Conservation (phyloP, 2,888 invertebrate species). For the Acanthosepion esculentum region DNA sequence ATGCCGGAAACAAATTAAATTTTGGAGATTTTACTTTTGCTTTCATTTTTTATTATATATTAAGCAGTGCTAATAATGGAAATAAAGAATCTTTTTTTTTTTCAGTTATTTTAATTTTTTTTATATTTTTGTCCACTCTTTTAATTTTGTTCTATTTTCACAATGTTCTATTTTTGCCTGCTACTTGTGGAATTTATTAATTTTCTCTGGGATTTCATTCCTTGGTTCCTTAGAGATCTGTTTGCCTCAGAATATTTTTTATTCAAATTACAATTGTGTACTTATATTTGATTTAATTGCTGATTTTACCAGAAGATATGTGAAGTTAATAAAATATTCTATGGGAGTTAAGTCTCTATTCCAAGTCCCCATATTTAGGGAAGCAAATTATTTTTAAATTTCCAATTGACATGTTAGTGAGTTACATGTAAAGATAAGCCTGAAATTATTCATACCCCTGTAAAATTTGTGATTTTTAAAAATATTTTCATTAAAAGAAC, state of each 20-base stretch:
- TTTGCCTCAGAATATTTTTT: background rate
- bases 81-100: background rate
- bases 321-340: background rate
- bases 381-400: background rate
- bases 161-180: slow-evolving; percentile 5
- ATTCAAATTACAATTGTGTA: background rate
- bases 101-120: background rate
- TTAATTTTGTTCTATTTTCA: background rate
- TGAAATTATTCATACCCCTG: no score
- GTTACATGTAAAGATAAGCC: background rate
- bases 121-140: background rate
- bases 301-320: slow-evolving; percentile 2
- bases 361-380: background rate
- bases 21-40: background rate
- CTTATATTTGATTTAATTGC: slow-evolving; percentile 11
- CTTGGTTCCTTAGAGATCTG: background rate
- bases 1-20: background rate
- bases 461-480: no score
- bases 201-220: slow-evolving; percentile 20
- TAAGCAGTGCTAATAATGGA: background rate
- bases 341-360: background rate
- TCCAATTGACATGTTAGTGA: background rate
- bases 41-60: background rate
- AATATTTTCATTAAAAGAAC: no score
- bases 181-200: slow-evolving; percentile 22